Evolutionary conservation across 2,113 vertebrate species (phyloP), one percentile per base, ranked within the genome.

Genomic region (Phaethon lepturus): DNA sequence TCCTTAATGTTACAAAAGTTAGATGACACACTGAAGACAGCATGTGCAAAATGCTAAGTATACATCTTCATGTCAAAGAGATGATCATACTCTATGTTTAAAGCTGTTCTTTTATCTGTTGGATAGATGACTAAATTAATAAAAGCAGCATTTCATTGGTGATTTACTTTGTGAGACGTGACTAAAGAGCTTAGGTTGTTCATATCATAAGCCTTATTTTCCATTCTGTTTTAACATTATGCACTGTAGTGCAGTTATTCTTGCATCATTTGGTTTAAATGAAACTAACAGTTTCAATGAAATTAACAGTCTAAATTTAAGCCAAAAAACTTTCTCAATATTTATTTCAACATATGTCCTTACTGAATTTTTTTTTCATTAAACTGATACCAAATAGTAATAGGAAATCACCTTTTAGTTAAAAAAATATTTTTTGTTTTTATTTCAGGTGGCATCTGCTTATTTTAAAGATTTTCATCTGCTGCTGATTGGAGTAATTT

Each of bases 401-500:
- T 10, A 71, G 24, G 85, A 90, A 59, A 17, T 53, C 5, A 28
- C 1, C 2, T 15, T 79, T 86, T 47, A 71, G 13, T 52, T 80
- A 42, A 66, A 17, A 90, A 81, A 69, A 22, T 25, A 7, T 13
- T 33, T 83, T 45, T 60, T 40, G 8, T 35, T 97, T 95, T 88
- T 42, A 86, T 97, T 98, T 84, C 96, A 99, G 99, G 99, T 99
- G 91, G 99, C 99, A 40, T 98, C 98, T 56, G 80, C 98, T 90
- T 99, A 99, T 98, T 99, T 99, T 96, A 99, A 99, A 98, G 99
- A 99, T 89, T 99, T 99, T 96, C 99, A 99, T 94, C 96, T 99
- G 59, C 88, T 99, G 60, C 89, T 99, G 75, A 98, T 98, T 77
- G 99, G 99, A 87, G 98, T 99, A 33, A 98, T 99, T 97, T 99